A percentile compares a stretch with the other conserved stretches of the same genome.
phyloP scores from a whole-genome alignment of 2,888 invertebrate genomes.

The Callosobruchus maculatus region DNA sequence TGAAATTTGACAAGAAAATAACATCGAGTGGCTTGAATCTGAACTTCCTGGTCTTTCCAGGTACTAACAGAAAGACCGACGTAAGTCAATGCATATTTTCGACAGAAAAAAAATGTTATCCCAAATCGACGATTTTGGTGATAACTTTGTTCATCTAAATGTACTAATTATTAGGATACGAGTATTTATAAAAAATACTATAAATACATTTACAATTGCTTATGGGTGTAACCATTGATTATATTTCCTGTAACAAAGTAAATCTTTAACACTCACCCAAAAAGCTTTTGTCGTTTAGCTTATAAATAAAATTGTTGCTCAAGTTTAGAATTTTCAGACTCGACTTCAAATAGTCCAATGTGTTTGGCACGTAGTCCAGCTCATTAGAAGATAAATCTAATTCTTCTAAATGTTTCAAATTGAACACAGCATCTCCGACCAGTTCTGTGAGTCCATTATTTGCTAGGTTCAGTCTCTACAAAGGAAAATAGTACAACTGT shows the following conservation, averaged over 20 bases:
- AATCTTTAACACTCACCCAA: conserved; percentile 46
- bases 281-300: conserved; percentile 59
- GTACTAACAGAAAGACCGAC: too few relatives aligned
- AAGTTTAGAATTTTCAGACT: conserved; percentile 58
- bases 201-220: too few relatives aligned
- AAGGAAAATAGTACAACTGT: conserved; percentile 1
- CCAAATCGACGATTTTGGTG: too few relatives aligned
- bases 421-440: conserved; percentile 54
- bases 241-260: background rate
- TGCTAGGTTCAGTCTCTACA: conserved; percentile 42
- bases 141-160: too few relatives aligned
- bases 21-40: too few relatives aligned
- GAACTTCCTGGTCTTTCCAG: too few relatives aligned
- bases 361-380: conserved; percentile 58
- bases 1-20: conserved; percentile 27
- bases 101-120: too few relatives aligned
- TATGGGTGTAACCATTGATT: too few relatives aligned
- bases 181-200: too few relatives aligned
- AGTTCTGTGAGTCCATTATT: conserved; percentile 58
- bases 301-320: conserved; percentile 59
- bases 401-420: conserved; percentile 52
- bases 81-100: too few relatives aligned
- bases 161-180: too few relatives aligned
- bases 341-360: conserved; percentile 53
- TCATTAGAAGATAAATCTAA: conserved; percentile 61